Percentiles rank a stretch among this genome's conserved stretches.
Conservation (phyloP, 2,113 vertebrate genomes). For the Aix galericulata region DNA sequence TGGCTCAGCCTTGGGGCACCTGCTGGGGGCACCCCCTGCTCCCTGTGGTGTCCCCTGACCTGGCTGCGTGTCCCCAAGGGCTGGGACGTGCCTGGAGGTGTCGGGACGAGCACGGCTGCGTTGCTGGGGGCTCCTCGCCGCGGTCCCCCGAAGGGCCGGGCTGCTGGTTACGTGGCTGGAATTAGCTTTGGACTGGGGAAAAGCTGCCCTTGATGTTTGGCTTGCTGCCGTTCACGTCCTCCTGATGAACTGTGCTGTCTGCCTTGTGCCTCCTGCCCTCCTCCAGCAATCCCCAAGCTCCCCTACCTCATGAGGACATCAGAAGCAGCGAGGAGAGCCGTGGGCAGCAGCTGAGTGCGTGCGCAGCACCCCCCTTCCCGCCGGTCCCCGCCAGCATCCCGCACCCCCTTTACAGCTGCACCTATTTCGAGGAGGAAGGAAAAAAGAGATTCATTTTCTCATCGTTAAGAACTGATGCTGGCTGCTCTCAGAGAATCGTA, state of each 20-base stretch:
- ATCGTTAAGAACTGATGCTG: neutral
- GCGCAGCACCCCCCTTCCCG: rapidly evolving
- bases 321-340: neutral
- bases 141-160: neutral
- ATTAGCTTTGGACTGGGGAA: neutral
- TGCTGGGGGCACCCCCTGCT: neutral
- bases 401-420: neutral
- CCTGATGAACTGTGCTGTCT: neutral
- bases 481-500: neutral
- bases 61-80: rapidly evolving
- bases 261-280: neutral
- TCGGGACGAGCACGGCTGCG: neutral
- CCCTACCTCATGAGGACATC: neutral
- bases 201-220: too few species aligned
- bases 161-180: rapidly evolving
- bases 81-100: neutral
- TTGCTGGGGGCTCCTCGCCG: neutral
- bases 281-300: rapidly evolving
- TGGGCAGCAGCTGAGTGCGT: neutral
- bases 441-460: neutral
- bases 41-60: neutral
- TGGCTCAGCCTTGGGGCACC: neutral
- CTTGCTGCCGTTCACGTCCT: neutral
- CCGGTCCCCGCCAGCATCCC: rapidly evolving
- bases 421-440: neutral